Evolutionary conservation across 2,888 invertebrate species (phyloP).

Genomic region (Alentia gelatinosa): DNA sequence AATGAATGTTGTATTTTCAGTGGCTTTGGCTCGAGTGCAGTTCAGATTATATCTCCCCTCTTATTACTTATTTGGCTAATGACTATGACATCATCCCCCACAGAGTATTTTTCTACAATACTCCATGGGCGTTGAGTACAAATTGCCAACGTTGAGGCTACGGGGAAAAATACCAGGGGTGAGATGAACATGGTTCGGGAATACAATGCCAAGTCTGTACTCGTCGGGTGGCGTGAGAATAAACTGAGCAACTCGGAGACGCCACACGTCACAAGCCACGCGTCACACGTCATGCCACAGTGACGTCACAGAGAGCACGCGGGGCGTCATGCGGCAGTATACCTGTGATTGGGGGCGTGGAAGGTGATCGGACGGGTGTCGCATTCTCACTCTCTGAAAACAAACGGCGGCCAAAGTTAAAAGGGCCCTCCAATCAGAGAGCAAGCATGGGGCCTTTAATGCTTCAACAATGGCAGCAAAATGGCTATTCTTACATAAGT

Average conservation of each 20-base stretch:
- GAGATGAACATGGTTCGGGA: too few relatives aligned
- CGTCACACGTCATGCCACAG: neutral
- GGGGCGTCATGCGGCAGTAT: neutral
- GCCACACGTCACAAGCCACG: neutral
- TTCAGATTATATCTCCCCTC: too few relatives aligned
- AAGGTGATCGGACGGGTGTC: constrained; percentile 38
- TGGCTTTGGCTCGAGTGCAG: too few relatives aligned
- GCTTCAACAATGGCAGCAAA: neutral
- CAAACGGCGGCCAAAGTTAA: constrained; percentile 44
- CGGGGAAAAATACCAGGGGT: too few relatives aligned
- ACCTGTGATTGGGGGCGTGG: constrained; percentile 42
- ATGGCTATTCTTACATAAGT: neutral
- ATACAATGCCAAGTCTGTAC: too few relatives aligned
- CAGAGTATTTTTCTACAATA: too few relatives aligned
- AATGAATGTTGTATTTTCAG: too few relatives aligned
- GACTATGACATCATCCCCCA: too few relatives aligned
- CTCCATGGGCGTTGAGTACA: too few relatives aligned
- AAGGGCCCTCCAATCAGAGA: neutral
- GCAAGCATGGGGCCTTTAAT: neutral
- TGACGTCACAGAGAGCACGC: neutral
- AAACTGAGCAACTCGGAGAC: neutral
- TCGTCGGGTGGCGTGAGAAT: too few relatives aligned
- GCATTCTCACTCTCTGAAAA: constrained; percentile 54
- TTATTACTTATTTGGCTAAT: too few relatives aligned
- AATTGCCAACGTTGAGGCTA: too few relatives aligned